A percentile compares a stretch with the other conserved stretches of the same genome.
phyloP scores from a whole-genome alignment of 2,888 invertebrate genomes.

The Acholoe squamosa region DNA sequence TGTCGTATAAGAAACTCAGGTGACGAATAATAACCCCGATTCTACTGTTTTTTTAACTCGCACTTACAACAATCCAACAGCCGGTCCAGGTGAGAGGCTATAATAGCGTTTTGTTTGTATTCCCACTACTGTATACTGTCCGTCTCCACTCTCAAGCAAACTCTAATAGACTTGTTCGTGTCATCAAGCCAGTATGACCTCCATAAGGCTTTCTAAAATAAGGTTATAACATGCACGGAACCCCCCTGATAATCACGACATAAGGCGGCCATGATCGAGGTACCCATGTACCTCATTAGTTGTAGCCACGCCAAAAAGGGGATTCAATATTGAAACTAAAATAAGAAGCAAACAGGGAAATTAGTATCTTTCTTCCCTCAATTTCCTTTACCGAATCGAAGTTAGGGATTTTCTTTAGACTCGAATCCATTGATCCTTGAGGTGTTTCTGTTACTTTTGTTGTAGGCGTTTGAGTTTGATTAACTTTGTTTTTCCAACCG shows the following conservation, averaged over 20 bases:
- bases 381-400: background rate
- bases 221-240: constrained; percentile 48
- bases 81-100: constrained; percentile 63
- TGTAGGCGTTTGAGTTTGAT: constrained; percentile 15
- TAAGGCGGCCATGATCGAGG: background rate
- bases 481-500: constrained; percentile 21
- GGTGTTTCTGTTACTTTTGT: background rate
- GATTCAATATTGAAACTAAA: background rate
- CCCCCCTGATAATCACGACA: constrained; percentile 15
- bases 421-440: background rate
- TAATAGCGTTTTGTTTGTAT: constrained; percentile 56
- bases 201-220: constrained; percentile 24
- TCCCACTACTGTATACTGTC: constrained; percentile 62
- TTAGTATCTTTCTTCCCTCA: background rate
- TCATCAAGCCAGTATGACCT: constrained; percentile 37
- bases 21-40: constrained; percentile 63
- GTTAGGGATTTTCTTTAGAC: constrained; percentile 29
- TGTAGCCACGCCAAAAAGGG: background rate
- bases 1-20: constrained; percentile 56
- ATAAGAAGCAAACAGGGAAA: background rate
- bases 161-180: constrained; percentile 59
- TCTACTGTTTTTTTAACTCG: constrained; percentile 63
- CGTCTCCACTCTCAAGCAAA: constrained; percentile 59
- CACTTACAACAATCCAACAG: constrained; percentile 63
- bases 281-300: background rate